Percentiles rank a stretch among this genome's conserved stretches.
These are phyloP conservation scores for Stegodyphus mimosarum DNA, from an alignment of 1,140 invertebrate genomes.

Conservation along the genomic window DNA sequence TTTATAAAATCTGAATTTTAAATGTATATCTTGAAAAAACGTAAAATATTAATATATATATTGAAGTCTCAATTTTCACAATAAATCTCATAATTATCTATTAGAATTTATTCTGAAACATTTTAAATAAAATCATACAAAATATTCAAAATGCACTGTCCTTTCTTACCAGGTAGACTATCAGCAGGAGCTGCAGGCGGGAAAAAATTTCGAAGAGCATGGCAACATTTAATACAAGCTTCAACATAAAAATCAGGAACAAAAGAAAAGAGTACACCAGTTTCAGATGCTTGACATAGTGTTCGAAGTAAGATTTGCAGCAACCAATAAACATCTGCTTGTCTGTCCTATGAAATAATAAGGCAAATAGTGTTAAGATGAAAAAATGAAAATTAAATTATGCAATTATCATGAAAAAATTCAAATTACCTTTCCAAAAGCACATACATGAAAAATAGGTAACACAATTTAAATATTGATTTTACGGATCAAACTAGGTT, in stretches of 20 bases:
- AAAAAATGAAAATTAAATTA: too few species aligned
- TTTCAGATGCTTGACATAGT: conserved; percentile 72
- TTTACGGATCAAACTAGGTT: too few species aligned
- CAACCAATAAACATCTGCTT: conserved; percentile 74
- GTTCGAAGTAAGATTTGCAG: conserved; percentile 73
- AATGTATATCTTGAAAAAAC: too few species aligned
- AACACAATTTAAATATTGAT: too few species aligned
- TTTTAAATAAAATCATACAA: neutral
- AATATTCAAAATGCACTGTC: conserved; percentile 33
- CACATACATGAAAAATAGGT: too few species aligned
- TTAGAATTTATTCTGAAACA: neutral
- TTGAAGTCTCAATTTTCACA: too few species aligned
- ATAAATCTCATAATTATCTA: too few species aligned
- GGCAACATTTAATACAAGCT: conserved; percentile 76
- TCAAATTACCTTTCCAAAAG: too few species aligned
- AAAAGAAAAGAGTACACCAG: conserved; percentile 79
- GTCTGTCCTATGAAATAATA: conserved; percentile 70
- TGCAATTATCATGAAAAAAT: too few species aligned
- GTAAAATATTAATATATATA: too few species aligned
- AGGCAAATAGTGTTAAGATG: neutral
- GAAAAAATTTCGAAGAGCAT: conserved; percentile 74
- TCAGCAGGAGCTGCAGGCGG: conserved; percentile 69
- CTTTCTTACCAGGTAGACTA: conserved; percentile 70
- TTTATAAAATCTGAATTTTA: too few species aligned
- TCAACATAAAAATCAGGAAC: conserved; percentile 86